Base-by-base conservation (phyloP, 2,797 vertebrate species). In the Xenops minutus region DNA sequence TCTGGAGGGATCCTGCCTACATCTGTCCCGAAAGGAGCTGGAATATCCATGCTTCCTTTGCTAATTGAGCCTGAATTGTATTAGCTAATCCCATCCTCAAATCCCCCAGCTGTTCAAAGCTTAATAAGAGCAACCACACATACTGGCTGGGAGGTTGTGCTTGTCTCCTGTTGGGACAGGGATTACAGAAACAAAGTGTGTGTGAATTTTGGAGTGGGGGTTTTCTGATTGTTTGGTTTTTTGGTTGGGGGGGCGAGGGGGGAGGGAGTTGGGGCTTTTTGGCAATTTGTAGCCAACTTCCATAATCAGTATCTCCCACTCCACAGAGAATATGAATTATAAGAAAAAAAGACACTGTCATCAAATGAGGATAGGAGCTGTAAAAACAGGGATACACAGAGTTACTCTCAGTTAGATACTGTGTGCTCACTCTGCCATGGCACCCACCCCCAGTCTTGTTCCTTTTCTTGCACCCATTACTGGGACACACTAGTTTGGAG, bases 1-100 rank as follows among this genome's bases (percentile, higher is more conserved):
- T 71, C 59, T 61, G 49, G 68, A 85, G 81, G 39, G 43, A 55
- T 93, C 68, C 56, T 95, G 83, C 26, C 39, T 48, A 41, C 55
- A 44, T 96, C 55, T 84, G 44, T 93, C 78, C 67, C 3, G 1
- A 37, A 5, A 34, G 48, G 68, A 93, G 56, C 55, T 80, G 75
- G 48, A 77, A 89, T 82, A 49, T 76, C 71, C 39, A 21, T 82
- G 89, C 71, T 92, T 94, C 92, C 63, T 89, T 92, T 89, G 55
- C 86, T 92, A 82, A 82, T 58, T 92, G 91, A 94, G 80, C 58
- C 44, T 72, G 80, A 71, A 59, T 76, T 93, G 52, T 75, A 41
- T 77, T 59, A 85, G 41, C 75, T 93, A 93, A 93, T 92, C 92
- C 84, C 56, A 37, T 63, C 61, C 51, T 71, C 81, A 91, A 95